phyloP scores from a whole-genome alignment of 1,140 invertebrate genomes.

The Dendroctonus valens region DNA sequence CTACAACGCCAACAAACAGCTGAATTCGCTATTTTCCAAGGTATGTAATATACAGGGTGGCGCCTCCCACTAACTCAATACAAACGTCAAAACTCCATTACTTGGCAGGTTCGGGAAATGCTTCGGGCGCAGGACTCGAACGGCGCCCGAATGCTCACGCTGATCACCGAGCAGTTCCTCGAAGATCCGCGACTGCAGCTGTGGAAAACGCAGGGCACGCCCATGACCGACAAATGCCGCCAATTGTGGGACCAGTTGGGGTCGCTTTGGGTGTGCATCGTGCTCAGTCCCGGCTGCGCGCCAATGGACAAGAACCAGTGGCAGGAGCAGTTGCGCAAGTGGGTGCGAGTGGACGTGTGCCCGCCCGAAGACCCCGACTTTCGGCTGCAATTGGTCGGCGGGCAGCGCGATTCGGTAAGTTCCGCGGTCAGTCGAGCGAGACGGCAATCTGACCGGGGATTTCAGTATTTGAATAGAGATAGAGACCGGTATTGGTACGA shows the following conservation, averaged over 20 bases:
- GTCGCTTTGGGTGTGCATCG: slow-evolving; percentile 82
- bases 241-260: slow-evolving; percentile 83
- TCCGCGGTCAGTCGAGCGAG: not conserved
- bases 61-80: too few relatives aligned
- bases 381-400: slow-evolving; percentile 51
- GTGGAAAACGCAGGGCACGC: slow-evolving; percentile 77
- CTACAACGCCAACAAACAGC: slow-evolving; percentile 77
- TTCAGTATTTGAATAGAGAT: slow-evolving; percentile 53
- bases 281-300: slow-evolving; percentile 72
- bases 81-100: too few relatives aligned
- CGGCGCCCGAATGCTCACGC: slow-evolving; percentile 78
- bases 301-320: slow-evolving; percentile 67
- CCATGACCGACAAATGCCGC: slow-evolving; percentile 81
- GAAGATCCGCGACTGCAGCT: slow-evolving; percentile 76
- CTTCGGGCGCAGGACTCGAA: slow-evolving; percentile 79
- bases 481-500: slow-evolving; percentile 53
- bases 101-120: slow-evolving; percentile 76
- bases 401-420: slow-evolving; percentile 49
- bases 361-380: slow-evolving; percentile 82
- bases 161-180: slow-evolving; percentile 89
- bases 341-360: slow-evolving; percentile 75
- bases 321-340: slow-evolving; percentile 69
- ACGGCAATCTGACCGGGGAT: not conserved
- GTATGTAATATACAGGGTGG: slow-evolving; percentile 50
- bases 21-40: slow-evolving; percentile 81